Evolutionary conservation across 2,113 vertebrate species (phyloP), one percentile per base, ranked within the genome.

Genomic region (Pelecanoides urinatrix): DNA sequence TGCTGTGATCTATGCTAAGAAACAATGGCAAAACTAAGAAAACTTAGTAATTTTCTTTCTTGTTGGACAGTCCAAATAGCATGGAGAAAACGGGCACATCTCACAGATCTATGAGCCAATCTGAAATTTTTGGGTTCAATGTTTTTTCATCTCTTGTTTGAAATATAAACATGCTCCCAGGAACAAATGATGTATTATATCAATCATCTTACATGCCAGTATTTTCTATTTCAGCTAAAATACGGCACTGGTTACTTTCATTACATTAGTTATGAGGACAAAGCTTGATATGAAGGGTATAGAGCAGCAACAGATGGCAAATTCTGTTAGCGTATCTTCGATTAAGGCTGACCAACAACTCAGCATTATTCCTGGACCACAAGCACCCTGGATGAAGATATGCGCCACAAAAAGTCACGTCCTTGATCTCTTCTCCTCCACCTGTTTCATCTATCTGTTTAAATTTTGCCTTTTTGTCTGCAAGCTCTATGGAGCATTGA

Each of bases 251-350:
- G 30, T 27, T 45, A 20, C 32, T 84, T 80, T 66, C 59, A 23
- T 50, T 8, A 8, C 50, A 22, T 34, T 14, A 23, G 25, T 11
- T 42, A 9, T 0, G 9, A 74, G 63, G 29, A 86, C 82, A 68
- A 20, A 61, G 77, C 44, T 67, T 7, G 47, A 16, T 16, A 27
- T 0, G 44, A 55, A 42, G n/a, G 70, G n/a, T 17, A 2, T 8
- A 38, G 44, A 88, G 44, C 45, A 73, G 36, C 63, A 83, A 68
- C 30, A 70, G 58, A 55, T 9, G 21, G 62, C 66, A 49, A 58
- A 55, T 80, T 52, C 50, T 77, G 75, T 12, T 30, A 19, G 53
- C 0, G 0, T 9, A 16, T 2, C 45, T 45, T 45, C 0, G 1
- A 26, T 8, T 14, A 16, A 34, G 27, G 71, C 62, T 65, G 56